Evolutionary conservation across 1,140 invertebrate genomes (phyloP), one percentile per base, ranked within the genome.

Genomic region (Thalassaphorura encarpata): DNA sequence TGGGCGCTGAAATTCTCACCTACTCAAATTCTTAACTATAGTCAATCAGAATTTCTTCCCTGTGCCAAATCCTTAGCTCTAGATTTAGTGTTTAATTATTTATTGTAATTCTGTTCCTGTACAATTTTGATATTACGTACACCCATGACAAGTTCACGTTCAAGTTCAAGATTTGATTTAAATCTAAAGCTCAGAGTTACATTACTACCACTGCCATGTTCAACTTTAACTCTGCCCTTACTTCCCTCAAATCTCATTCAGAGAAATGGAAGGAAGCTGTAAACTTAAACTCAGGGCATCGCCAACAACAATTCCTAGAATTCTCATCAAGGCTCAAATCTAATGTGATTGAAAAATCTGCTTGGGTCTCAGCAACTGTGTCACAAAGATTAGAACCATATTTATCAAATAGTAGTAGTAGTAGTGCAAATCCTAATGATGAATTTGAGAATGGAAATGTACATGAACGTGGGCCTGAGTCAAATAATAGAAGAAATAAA

Each of bases 301-400:
- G 19, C 18, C 16, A 26, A 23, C 55, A 54, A 21, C 60, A 62
- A 55, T 48, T 58, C 16, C 52, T 53, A 28, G 46, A 54, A 27
- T 54, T 62, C 41, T 62, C 60, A 8, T 51, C 60, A 42, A 62
- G 52, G 58, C 55, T 62, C 45, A 58, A 55, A 58, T 21, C 23
- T 24, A 62, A 62, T 52, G 55, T 62, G 8, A 52, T 57, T 28
- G 55, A 62, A 51, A 62, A 33, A 36, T 62, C 60, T 15, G 24
- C 43, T 28, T 26, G 55, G n/a, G 40, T 61, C 26, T 54, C 49
- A 46, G 41, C 40, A 19, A 62, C 52, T 62, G 28, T 62, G 23
- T 33, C 56, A 11, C 54, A 54, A 47, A 52, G 39, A 43, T 31
- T 57, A 26, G 43, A 56, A 42, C 54, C 54, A 36, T 48, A 54